Conservation (phyloP, 1,140 invertebrate species). For the Platorchestia sp. region DNA sequence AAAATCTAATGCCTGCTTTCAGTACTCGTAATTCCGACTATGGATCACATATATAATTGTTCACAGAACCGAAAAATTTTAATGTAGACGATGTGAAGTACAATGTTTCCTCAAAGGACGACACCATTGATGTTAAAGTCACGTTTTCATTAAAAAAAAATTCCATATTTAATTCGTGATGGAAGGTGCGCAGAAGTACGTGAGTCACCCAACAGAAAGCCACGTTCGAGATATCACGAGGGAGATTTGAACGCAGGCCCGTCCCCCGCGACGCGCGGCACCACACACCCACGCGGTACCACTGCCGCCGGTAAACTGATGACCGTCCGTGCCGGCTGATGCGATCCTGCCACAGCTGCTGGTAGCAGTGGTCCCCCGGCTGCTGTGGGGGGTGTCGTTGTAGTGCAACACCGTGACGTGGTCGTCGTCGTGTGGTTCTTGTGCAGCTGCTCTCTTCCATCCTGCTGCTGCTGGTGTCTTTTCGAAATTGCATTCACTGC, state of each 20-base stretch:
- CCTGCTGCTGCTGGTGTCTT: background rate
- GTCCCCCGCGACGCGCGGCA: background rate
- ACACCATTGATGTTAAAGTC: background rate
- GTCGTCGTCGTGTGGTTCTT: too few species aligned
- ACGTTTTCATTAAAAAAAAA: background rate
- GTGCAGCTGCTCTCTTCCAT: background rate
- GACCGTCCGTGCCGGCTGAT: background rate
- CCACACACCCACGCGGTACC: background rate
- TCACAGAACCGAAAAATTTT: background rate
- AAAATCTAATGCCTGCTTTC: background rate
- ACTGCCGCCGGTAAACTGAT: background rate
- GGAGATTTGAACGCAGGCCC: conserved; percentile 4
- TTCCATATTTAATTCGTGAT: background rate
- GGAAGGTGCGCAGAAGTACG: background rate
- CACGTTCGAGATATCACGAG: background rate
- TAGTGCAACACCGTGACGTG: background rate
- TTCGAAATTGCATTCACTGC: background rate
- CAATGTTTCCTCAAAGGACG: background rate
- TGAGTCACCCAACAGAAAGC: background rate
- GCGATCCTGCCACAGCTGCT: background rate
- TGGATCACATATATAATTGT: background rate
- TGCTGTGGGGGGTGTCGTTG: background rate
- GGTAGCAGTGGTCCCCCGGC: too few species aligned
- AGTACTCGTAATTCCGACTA: background rate
- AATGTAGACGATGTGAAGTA: too few species aligned